These are phyloP conservation scores for Uromys caudimaculatus DNA, from an alignment of 2,797 vertebrate species.

Conservation along the genomic window DNA sequence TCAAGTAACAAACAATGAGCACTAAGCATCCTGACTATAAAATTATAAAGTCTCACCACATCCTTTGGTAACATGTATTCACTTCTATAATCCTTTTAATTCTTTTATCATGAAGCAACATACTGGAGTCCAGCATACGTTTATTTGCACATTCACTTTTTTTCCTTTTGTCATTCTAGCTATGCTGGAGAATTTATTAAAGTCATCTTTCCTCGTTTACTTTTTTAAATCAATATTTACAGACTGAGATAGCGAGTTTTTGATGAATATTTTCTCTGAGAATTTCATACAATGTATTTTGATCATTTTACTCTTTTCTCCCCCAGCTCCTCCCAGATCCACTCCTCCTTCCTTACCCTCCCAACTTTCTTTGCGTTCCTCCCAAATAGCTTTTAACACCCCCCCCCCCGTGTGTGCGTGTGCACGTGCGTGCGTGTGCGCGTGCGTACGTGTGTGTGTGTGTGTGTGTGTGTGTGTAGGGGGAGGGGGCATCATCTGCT, in stretches of 20 bases:
- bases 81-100: constrained; percentile 46
- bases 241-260: background rate
- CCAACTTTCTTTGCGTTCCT: background rate
- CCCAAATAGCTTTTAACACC: background rate
- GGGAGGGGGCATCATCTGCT: background rate
- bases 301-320: background rate
- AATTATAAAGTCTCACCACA: constrained; percentile 8
- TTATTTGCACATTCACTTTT: constrained; percentile 4
- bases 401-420: no score
- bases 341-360: background rate
- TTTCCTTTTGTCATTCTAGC: background rate
- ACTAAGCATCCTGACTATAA: background rate
- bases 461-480: no score
- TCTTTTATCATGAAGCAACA: constrained; percentile 57
- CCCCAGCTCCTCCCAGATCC: background rate
- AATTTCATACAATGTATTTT: background rate
- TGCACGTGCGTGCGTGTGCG: no score
- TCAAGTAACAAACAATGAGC: background rate
- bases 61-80: constrained; percentile 46
- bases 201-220: constrained; percentile 17
- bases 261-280: background rate
- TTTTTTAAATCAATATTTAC: background rate
- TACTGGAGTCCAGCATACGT: background rate
- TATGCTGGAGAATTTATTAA: constrained; percentile 47
- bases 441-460: no score